Percentiles rank a stretch among this genome's conserved stretches.
Evolutionary conservation across 23 tunicate genomes (phyloP).

Genomic region (Trididemnum nubilum): DNA sequence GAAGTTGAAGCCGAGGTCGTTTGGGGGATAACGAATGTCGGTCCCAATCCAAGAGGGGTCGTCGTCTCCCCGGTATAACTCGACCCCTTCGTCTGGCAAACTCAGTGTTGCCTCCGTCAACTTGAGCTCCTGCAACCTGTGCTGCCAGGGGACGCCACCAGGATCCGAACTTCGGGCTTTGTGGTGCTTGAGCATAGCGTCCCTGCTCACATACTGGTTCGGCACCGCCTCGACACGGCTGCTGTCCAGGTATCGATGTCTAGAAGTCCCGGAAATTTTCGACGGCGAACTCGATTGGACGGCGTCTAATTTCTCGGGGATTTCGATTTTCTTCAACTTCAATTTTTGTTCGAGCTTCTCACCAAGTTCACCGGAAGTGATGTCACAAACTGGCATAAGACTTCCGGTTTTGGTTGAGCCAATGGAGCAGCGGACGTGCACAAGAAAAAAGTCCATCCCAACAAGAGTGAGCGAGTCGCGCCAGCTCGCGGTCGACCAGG

Average conservation of each 20-base stretch:
- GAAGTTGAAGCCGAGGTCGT: neutral
- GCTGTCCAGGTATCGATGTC: neutral
- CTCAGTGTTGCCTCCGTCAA: neutral
- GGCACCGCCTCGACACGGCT: neutral
- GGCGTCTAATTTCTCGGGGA: neutral
- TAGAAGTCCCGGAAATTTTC: too few species aligned
- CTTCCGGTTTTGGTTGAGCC: constrained; percentile 27
- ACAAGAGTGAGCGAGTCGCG: constrained; percentile 21
- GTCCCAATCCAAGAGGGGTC: neutral
- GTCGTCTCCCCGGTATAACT: neutral
- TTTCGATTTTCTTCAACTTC: neutral
- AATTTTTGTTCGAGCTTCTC: neutral
- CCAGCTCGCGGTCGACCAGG: constrained; percentile 38
- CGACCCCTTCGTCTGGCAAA: neutral
- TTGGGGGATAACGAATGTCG: constrained; percentile 6
- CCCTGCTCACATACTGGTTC: neutral
- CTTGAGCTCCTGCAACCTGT: neutral
- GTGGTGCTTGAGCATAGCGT: constrained; percentile 8
- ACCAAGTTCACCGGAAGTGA: neutral
- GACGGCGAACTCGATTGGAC: neutral
- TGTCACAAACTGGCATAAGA: constrained; percentile 2
- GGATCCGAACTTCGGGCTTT: neutral
- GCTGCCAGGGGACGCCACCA: neutral
- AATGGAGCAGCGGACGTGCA: constrained; percentile 46
- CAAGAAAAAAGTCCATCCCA: constrained; percentile 63